Evolutionary conservation across 2,797 vertebrate genomes (phyloP), one percentile per base, ranked within the genome.

Genomic region (Bovichtus diacanthus): DNA sequence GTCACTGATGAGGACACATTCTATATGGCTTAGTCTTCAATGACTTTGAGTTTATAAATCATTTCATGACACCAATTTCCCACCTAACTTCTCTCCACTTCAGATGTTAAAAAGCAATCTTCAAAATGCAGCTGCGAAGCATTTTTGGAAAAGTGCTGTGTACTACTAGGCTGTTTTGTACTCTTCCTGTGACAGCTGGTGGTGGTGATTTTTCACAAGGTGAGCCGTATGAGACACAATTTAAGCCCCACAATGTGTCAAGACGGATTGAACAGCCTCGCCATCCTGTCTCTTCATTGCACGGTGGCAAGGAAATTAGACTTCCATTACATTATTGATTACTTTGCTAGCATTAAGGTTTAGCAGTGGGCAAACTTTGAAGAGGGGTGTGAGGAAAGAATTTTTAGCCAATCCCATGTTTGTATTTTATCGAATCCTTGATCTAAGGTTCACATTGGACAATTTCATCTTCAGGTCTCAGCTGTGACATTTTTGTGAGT

Each of bases 71-170:
- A 31, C 6, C 25, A 6, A 31, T 12, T 51, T 46, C 15, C 49
- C 13, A 9, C 8, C 3, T 11, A 39, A 46, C 39, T 6, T 43
- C 16, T 44, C 21, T 50, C 27, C 13, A 29, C 36, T 21, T 23
- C 12, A 29, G 23, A 59, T 60, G 25, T 62, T 21, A 18, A 69
- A n/a, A 73, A 38, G 21, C 18, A 74, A 8, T 62, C n/a, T 67
- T 34, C 27, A 59, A 64, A 54, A 53, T 51, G 18, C 31, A 71
- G 49, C 50, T 44, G 47, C 49, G 44, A 4, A 46, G 59, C 23
- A 10, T 56, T 66, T 66, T 23, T 49, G 21, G 19, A 49, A 63
- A 36, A 11, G 1, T 5, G 2, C 64, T 39, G 27, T 54, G 7
- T 27, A 19, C 12, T 19, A 21, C 38, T 2, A 12, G 29, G 39